Percentiles rank a stretch among this genome's conserved stretches.
phyloP scores from a whole-genome alignment of 2,888 invertebrate species.

The Philaethria dido region DNA sequence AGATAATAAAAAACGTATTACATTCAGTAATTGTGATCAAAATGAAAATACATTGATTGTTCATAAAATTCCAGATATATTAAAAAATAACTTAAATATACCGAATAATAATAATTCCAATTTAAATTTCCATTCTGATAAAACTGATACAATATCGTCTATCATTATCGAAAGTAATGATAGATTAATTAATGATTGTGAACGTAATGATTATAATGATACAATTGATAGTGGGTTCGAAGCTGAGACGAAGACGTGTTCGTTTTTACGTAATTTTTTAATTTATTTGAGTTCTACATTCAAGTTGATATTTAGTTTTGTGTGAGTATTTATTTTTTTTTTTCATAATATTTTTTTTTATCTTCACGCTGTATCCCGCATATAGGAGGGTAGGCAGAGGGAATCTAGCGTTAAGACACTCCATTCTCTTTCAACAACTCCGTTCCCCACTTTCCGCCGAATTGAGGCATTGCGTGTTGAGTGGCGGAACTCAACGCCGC shows the following conservation, averaged over 20 bases:
- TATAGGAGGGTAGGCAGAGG: not conserved
- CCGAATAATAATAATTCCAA: not conserved
- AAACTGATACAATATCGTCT: not conserved
- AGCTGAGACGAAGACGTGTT: constrained; percentile 47
- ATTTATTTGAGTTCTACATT: constrained; percentile 52
- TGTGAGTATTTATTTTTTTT: constrained; percentile 62
- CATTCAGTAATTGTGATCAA: constrained; percentile 18
- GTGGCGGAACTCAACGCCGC: too few species aligned
- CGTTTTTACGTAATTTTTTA: constrained; percentile 52
- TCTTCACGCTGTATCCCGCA: not conserved
- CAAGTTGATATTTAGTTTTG: constrained; percentile 52
- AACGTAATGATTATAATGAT: constrained; percentile 47
- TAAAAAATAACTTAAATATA: not conserved
- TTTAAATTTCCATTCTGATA: not conserved
- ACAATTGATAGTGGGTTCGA: constrained; percentile 54
- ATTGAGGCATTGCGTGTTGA: too few species aligned
- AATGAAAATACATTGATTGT: not conserved
- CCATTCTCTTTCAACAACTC: too few species aligned
- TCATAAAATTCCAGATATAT: not conserved
- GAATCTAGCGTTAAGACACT: not conserved
- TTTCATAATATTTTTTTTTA: not conserved
- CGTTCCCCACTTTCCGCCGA: too few species aligned
- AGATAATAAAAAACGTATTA: constrained; percentile 36
- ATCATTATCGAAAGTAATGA: not conserved
- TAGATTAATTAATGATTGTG: constrained; percentile 16